These are phyloP conservation scores for Octopus sinensis DNA, from an alignment of 1,140 invertebrate species.

Conservation along the genomic window DNA sequence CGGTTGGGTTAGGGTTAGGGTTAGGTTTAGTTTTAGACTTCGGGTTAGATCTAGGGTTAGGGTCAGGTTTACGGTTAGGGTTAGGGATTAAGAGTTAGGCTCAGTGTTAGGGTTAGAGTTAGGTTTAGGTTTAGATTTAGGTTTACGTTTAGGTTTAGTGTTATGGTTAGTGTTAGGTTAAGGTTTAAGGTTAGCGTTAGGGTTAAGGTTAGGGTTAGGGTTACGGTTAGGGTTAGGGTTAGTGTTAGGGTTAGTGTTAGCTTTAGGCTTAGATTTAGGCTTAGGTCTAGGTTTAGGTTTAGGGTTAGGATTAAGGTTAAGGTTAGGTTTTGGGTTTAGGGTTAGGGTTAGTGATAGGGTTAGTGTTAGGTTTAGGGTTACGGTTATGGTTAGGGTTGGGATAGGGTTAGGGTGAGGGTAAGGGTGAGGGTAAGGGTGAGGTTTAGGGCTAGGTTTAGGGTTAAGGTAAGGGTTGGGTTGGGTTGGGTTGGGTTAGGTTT, in stretches of 20 bases:
- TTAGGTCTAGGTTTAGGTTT: slow-evolving; percentile 15
- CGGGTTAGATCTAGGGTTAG: not conserved
- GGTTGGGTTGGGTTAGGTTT: not conserved
- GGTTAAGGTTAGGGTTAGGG: slow-evolving; percentile 31
- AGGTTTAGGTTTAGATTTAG: slow-evolving; percentile 32
- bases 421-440: no score
- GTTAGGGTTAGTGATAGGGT: slow-evolving; percentile 26
- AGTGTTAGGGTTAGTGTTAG: no score
- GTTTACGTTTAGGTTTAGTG: slow-evolving; percentile 30
- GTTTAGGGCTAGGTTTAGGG: not conserved
- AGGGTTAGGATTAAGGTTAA: slow-evolving; percentile 18
- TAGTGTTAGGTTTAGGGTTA: not conserved
- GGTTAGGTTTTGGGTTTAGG: slow-evolving; percentile 26
- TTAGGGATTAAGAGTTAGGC: not conserved
- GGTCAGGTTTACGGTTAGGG: not conserved
- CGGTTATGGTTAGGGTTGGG: no score
- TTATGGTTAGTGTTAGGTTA: slow-evolving; percentile 31
- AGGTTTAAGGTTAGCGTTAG: slow-evolving; percentile 36
- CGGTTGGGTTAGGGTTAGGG: slow-evolving; percentile 24
- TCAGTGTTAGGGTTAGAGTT: slow-evolving; percentile 22
- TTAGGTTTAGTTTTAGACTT: not conserved
- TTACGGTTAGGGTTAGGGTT: slow-evolving; percentile 24
- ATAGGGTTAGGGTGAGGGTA: slow-evolving; percentile 1
- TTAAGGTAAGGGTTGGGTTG: not conserved
- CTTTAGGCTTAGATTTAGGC: slow-evolving; percentile 21